Percentiles rank a stretch among this genome's conserved stretches.
phyloP scores from a whole-genome alignment of 1,140 invertebrate genomes.

The Drosophila sulfurigaster region DNA sequence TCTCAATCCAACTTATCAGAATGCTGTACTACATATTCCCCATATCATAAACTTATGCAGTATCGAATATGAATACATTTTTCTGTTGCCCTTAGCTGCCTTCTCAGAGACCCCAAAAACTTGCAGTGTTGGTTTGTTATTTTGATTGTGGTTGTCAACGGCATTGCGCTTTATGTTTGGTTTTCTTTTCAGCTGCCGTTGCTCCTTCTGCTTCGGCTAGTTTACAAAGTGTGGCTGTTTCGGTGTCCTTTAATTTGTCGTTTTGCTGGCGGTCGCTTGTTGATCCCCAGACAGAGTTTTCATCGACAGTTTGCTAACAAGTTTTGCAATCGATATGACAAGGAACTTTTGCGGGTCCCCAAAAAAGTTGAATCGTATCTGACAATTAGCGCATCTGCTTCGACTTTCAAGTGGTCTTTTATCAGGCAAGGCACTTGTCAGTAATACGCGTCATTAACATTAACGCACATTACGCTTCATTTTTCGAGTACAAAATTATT shows the following conservation, averaged over 20 bases:
- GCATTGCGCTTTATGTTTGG: constrained; percentile 34
- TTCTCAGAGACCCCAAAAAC: neutral
- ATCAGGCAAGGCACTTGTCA: constrained; percentile 70
- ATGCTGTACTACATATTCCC: neutral
- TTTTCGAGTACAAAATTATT: constrained; percentile 80
- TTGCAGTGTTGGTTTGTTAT: constrained; percentile 42
- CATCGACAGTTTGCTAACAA: constrained; percentile 32
- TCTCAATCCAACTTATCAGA: neutral
- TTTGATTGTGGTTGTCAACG: constrained; percentile 79
- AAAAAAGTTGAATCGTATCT: constrained; percentile 16
- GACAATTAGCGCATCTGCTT: constrained; percentile 70
- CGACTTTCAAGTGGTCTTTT: constrained; percentile 54
- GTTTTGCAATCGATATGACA: constrained; percentile 52
- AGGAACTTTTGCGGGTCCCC: constrained; percentile 8
- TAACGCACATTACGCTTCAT: constrained; percentile 82
- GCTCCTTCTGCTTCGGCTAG: neutral
- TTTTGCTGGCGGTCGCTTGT: constrained; percentile 46
- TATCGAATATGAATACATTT: constrained; percentile 37
- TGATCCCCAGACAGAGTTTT: constrained; percentile 62
- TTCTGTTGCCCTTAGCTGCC: constrained; percentile 22
- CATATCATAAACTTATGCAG: neutral
- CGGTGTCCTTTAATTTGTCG: constrained; percentile 69
- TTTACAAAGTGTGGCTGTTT: constrained; percentile 57
- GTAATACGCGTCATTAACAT: constrained; percentile 84
- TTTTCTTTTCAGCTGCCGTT: neutral